Evolutionary conservation across 2,888 invertebrate genomes (phyloP), one percentile per base, ranked within the genome.

Genomic region (Rhynchonema sp.): DNA sequence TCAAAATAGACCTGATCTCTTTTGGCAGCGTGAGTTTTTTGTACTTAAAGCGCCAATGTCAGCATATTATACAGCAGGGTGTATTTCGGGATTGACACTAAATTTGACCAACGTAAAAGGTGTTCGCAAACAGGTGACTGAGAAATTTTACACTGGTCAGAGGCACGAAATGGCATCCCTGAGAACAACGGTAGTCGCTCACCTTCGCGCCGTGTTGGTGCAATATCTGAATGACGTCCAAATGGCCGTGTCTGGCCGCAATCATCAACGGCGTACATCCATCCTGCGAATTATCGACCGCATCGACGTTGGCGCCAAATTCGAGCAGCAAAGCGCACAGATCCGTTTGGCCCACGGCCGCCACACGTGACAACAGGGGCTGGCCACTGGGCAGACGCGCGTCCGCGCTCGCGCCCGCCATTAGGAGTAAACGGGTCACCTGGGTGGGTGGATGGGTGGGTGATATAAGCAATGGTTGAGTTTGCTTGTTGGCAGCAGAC

Each of bases 291-390:
- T 57, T 57, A 58, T 90, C 89, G 0, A 84, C 82, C 65, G 84
- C 79, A 70, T 88, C 86, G 1, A 88, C 82, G 71, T 87, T 84
- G 2, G 90, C 91, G 22, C 88, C 88, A 72, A 91, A 92, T 74
- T 92, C 91, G 46, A 88, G 73, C n/a, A 88, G 76, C 52, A 92
- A 77, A 1, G 86, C 83, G 3, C 89, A 87, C 87, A 94, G 87
- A 13, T 89, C 85, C 23, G 84, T 78, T 60, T 87, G 86, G n/a
- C 92, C 92, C 75, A 90, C 87, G 67, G 86, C 84, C 0, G 91
- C 84, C 67, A 86, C 87, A 77, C 90, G 83, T 69, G 88, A 88
- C 1, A 94, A 76, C 30, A 87, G 80, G 0, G 92, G 88, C 0
- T 75, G 68, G 28, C 70, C 71, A 63, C 70, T 69, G 57, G 70